Percentiles rank a stretch among this genome's conserved stretches.
Evolutionary conservation across 1,140 invertebrate genomes (phyloP).

Genomic region (Drosophila teissieri): DNA sequence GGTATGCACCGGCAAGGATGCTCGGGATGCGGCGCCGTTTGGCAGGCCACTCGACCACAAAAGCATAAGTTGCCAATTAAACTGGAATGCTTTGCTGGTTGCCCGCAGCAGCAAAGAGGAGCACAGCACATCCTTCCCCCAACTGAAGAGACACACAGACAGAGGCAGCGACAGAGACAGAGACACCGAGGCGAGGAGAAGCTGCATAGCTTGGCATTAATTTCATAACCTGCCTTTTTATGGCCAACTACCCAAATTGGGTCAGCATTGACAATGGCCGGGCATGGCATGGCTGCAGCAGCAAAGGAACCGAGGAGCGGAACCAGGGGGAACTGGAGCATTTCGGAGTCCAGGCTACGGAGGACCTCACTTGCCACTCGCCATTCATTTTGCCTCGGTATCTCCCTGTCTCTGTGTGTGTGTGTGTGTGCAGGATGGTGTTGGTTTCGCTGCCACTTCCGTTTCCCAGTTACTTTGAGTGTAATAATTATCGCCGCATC

Average conservation of each 20-base stretch:
- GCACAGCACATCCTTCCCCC: not conserved
- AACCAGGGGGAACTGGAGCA: slow-evolving; percentile 13
- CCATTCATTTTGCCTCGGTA: slow-evolving; percentile 43
- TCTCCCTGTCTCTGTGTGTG: not conserved
- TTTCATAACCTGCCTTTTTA: slow-evolving; percentile 82
- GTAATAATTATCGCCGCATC: slow-evolving; percentile 70
- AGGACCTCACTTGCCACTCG: slow-evolving; percentile 56
- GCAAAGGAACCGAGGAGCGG: not conserved
- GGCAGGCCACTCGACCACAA: slow-evolving; percentile 69
- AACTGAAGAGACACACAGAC: slow-evolving; percentile 8
- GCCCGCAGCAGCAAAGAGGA: slow-evolving; percentile 26
- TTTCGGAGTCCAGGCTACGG: slow-evolving; percentile 28
- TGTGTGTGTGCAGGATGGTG: slow-evolving; percentile 31
- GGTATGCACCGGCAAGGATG: slow-evolving; percentile 12
- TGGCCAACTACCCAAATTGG: slow-evolving; percentile 78
- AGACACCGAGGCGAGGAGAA: not conserved
- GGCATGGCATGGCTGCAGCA: slow-evolving; percentile 2
- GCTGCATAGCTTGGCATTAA: slow-evolving; percentile 63
- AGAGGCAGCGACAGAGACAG: not conserved
- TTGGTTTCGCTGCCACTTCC: slow-evolving; percentile 73
- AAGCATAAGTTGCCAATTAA: slow-evolving; percentile 83
- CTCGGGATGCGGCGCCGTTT: slow-evolving; percentile 19
- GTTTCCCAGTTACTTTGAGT: slow-evolving; percentile 66
- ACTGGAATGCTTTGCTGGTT: slow-evolving; percentile 74
- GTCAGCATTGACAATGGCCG: slow-evolving; percentile 81